Base-by-base conservation (phyloP, 2,888 invertebrate species). In the Drosophila formosana region DNA sequence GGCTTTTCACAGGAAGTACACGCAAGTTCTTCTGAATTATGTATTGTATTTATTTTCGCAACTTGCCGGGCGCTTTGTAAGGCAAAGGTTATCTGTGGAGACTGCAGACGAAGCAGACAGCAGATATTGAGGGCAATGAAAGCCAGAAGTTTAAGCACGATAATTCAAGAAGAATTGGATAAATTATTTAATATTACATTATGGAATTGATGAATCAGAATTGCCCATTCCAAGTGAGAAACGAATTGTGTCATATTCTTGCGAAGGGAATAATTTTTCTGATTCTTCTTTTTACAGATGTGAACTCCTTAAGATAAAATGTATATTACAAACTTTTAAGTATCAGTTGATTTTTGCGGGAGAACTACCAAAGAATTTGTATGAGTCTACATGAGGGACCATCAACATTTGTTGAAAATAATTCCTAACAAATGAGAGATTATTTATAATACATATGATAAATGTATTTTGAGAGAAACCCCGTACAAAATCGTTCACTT, bases 371-470 rank as follows among this genome's bases (percentile, higher is more conserved):
- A 7, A 32, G 7, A 32, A 32, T 45, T 23, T 23, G 9, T n/a
- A 7, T n/a, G 0, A 0, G 53, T 28, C 28, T 5, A 18, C 9
- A n/a, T 18, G 26, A 32, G 5, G 18, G 32, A 46, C 26, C 13
- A 39, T 37, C 37, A 55, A 60, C 53, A 23, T 50, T 47, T 62
- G 51, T 32, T 3, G 5, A 34, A 34, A 46, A 41, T 43, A 45
- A 41, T 53, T 46, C 13, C 45, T 11, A 13, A 23, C 61, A 49
- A 75, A 73, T 75, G 68, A 52, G 34, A 28, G 9, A 45, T 55
- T 78, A 62, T 73, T 78, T 75, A 57, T 77, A 67, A 67, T 46
- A 8, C 4, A 11, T 43, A 61, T 77, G 73, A 67, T 65, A 26
- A 51, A 77, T 62, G 32, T 64, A 72, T 72, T 67, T 57, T 64